A percentile compares a stretch with the other conserved stretches of the same genome.
These are phyloP conservation scores for Apamea crenata DNA, from an alignment of 2,888 invertebrate species.

Conservation along the genomic window DNA sequence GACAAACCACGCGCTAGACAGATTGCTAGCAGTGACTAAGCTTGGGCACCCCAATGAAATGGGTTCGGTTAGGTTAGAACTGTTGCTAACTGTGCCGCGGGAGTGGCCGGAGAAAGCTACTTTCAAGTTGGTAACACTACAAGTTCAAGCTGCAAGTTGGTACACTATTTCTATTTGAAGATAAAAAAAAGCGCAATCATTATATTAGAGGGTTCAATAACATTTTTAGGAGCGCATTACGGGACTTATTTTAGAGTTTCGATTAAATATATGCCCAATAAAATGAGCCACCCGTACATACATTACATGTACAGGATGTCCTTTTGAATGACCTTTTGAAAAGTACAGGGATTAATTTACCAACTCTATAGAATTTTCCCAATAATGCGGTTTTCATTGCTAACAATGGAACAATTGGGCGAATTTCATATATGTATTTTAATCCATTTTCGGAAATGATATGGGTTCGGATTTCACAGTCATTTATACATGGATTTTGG, in stretches of 20 bases:
- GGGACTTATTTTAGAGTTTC: no score
- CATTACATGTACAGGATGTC: neutral
- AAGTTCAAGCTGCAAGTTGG: neutral
- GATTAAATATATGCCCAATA: neutral
- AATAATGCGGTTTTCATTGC: neutral
- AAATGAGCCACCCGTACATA: neutral
- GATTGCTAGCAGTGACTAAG: neutral
- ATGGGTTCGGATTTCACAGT: neutral
- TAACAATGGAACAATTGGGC: constrained; percentile 3
- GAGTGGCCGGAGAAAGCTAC: neutral
- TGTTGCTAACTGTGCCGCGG: neutral
- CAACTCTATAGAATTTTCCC: constrained; percentile 12
- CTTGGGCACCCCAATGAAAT: neutral
- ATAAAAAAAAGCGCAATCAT: neutral
- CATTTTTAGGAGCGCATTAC: neutral
- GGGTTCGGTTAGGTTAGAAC: neutral
- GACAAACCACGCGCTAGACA: no score
- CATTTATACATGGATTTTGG: neutral
- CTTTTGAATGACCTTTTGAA: neutral
- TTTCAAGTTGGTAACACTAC: neutral
- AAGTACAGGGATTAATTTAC: constrained; percentile 6
- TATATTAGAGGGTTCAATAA: neutral
- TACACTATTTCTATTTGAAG: neutral
- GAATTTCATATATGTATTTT: neutral
- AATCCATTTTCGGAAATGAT: constrained; percentile 15